Percentiles rank a stretch among this genome's conserved stretches.
These are phyloP conservation scores for Pseudanteris insignis DNA, from an alignment of 2,888 invertebrate species.

Conservation along the genomic window DNA sequence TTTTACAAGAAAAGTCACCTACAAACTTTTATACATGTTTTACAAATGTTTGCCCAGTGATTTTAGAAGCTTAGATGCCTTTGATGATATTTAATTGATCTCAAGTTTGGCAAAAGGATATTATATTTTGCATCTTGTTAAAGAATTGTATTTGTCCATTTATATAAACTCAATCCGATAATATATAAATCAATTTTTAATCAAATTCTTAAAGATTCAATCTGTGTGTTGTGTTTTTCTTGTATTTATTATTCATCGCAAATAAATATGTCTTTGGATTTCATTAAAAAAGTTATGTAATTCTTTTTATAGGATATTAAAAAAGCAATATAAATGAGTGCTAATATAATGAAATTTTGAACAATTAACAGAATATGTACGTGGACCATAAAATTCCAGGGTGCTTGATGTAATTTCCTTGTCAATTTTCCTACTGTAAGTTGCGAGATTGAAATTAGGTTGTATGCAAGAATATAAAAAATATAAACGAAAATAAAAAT, in stretches of 20 bases:
- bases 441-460: slow-evolving; percentile 29
- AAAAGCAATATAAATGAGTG: slow-evolving; percentile 20
- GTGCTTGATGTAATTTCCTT: slow-evolving; percentile 46
- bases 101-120: slow-evolving; percentile 43
- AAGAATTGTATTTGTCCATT: slow-evolving; percentile 42
- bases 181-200: no score
- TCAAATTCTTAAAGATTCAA: no score
- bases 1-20: no score
- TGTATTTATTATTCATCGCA: no score
- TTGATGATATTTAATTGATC: slow-evolving; percentile 36
- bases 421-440: slow-evolving; percentile 44
- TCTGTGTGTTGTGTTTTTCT: no score
- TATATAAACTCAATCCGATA: slow-evolving; percentile 11
- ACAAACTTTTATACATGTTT: slow-evolving; percentile 9
- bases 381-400: slow-evolving; percentile 44
- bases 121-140: slow-evolving; percentile 43
- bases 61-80: no score
- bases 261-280: slow-evolving; percentile 19
- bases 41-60: not conserved
- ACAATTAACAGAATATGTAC: slow-evolving; percentile 8
- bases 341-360: slow-evolving; percentile 20
- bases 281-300: no score
- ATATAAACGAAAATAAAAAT: slow-evolving; percentile 28
- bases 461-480: slow-evolving; percentile 33
- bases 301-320: slow-evolving; percentile 19